Base-by-base conservation (phyloP, 2,888 invertebrate species). In the Spodoptera picta region DNA sequence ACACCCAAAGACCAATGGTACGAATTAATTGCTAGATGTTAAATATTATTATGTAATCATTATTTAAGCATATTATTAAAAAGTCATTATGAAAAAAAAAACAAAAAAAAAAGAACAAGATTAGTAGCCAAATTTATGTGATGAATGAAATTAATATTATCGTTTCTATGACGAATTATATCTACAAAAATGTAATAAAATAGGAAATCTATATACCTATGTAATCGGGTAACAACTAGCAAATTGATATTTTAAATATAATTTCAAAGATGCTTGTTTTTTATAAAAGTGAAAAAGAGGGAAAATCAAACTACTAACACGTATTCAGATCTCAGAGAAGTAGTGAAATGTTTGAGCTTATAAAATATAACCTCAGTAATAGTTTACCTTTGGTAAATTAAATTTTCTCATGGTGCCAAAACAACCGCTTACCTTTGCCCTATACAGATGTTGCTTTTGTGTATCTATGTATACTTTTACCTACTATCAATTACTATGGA, bases 401-500 rank as follows among this genome's bases (percentile, higher is more conserved):
- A 36, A 36, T 54, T 73, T 66, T 83, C 82, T 80, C 82, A 63
- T 79, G 76, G 83, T 82, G 82, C 82, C 82, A 82, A 82, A 80
- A 74, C 64, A 61, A 65, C 63, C 56, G 66, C 62, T 67, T 65
- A 67, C 55, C 49, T 64, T 69, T 65, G 64, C 57, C 64, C 61
- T 67, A 63, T 43, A 63, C 46, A 46, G 53, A 64, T 42, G 49
- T 49, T 56, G 58, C 58, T 66, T 56, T 52, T 48, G 47, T 52
- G 47, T 47, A 61, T 52, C 46, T 52, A 19, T 53, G 27, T 58
- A 65, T 55, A 31, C 31, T 31, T 36, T 7, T 36, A 36, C 36
- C 36, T 36, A 36, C 36, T 50, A 57, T 41, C 31, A 53, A 44
- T 51, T 65, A 69, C 53, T 57, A 53, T 63, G 50, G 65, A 24